Evolutionary conservation across 2,113 vertebrate species (phyloP).

Genomic region (Fulica atra): DNA sequence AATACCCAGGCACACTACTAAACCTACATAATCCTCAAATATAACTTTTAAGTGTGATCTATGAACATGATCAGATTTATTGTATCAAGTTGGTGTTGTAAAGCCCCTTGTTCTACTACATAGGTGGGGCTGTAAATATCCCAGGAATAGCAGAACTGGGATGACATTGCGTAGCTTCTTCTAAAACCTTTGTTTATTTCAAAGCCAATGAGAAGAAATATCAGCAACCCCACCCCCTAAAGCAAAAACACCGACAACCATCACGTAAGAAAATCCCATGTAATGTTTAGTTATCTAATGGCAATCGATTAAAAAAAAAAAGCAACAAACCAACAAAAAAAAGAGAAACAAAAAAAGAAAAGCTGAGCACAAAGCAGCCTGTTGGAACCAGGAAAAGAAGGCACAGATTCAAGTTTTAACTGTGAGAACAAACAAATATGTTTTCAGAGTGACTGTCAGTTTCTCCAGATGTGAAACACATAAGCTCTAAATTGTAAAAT

Average conservation of each 20-base stretch:
- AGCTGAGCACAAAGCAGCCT: not conserved
- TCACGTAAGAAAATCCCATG: slow-evolving; percentile 21
- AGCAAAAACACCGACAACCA: not conserved
- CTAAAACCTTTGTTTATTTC: not conserved
- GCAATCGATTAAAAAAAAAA: slow-evolving; percentile 7
- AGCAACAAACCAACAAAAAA: not conserved
- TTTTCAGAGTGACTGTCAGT: slow-evolving; percentile 48
- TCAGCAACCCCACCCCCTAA: accelerated
- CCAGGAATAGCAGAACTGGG: not conserved
- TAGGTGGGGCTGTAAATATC: not conserved
- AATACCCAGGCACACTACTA: not conserved
- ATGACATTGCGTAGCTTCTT: not conserved
- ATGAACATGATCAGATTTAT: not conserved
- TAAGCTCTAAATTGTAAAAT: slow-evolving; percentile 20
- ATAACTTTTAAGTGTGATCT: slow-evolving; percentile 4
- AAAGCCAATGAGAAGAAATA: not conserved
- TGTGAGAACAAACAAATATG: slow-evolving; percentile 48
- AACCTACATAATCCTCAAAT: not conserved
- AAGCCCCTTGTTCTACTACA: not conserved
- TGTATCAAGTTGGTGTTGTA: slow-evolving; percentile 9
- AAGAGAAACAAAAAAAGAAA: not conserved
- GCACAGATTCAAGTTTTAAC: slow-evolving; percentile 46
- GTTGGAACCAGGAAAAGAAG: slow-evolving; percentile 34
- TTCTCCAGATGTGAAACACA: slow-evolving; percentile 38
- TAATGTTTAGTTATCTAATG: slow-evolving; percentile 43